Conservation (phyloP, 2,888 invertebrate genomes). For the Dastarcus helophoroides region DNA sequence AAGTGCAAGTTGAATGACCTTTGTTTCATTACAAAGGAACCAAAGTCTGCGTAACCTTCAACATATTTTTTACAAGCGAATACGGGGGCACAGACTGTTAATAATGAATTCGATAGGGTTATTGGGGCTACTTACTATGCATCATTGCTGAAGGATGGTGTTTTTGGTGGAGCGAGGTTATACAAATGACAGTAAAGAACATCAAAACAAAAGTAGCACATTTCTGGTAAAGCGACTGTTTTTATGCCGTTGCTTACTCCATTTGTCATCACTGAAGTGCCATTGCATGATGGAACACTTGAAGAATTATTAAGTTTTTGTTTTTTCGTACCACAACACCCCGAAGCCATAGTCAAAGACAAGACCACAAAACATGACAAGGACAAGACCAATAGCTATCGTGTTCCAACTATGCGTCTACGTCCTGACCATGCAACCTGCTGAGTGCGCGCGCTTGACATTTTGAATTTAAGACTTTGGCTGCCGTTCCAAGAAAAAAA, state of each 20-base stretch:
- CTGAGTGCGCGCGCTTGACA: no score
- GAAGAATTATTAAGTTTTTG: conserved; percentile 68
- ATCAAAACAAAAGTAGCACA: conserved; percentile 99
- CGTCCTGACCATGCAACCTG: no score
- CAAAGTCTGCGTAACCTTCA: neutral
- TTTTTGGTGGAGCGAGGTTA: conserved; percentile 82
- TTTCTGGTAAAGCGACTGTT: conserved; percentile 78
- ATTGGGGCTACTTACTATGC: conserved; percentile 66
- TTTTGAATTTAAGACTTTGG: no score
- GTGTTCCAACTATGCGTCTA: no score
- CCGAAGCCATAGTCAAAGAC: conserved; percentile 90
- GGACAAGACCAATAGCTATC: no score
- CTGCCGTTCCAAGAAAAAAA: no score
- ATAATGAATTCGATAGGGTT: no score
- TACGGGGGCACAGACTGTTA: no score
- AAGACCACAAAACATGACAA: no score
- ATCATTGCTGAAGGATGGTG: conserved; percentile 88
- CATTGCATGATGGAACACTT: conserved; percentile 32
- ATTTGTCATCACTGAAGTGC: conserved; percentile 29
- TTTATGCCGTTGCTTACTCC: conserved; percentile 34
- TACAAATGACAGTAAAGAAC: conserved; percentile 91
- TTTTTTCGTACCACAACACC: conserved; percentile 87
- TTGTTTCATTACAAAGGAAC: conserved; percentile 7
- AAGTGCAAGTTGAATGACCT: conserved; percentile 21
- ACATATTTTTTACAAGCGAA: conserved; percentile 3